These are phyloP conservation scores for Acanthurus tractus DNA, from an alignment of 2,797 vertebrate genomes.

Conservation along the genomic window DNA sequence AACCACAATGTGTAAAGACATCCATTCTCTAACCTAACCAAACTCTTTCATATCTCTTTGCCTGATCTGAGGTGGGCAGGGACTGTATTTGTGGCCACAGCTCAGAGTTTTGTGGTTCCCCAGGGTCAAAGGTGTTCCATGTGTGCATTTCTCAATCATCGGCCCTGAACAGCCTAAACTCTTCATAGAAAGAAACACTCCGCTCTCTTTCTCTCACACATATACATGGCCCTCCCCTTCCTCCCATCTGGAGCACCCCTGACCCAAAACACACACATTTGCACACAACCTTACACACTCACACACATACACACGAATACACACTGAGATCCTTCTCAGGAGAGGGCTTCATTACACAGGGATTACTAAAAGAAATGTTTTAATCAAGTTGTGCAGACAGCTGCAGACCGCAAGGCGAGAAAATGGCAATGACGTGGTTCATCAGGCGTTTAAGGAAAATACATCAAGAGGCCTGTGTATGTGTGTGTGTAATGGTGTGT, in stretches of 20 bases:
- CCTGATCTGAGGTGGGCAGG: slow-evolving; percentile 38
- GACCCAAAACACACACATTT: slow-evolving; percentile 59
- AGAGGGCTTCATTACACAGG: slow-evolving; percentile 85
- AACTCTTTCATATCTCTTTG: slow-evolving; percentile 5
- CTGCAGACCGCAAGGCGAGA: slow-evolving; percentile 82
- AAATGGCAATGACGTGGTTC: slow-evolving; percentile 84
- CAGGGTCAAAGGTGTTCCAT: slow-evolving; percentile 70
- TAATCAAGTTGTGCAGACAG: slow-evolving; percentile 85
- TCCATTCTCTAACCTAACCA: slow-evolving; percentile 8
- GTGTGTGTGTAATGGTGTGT: slow-evolving; percentile 45
- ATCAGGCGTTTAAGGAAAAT: slow-evolving; percentile 82
- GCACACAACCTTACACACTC: slow-evolving; percentile 29
- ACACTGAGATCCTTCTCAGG: slow-evolving; percentile 68
- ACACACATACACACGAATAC: slow-evolving; percentile 33
- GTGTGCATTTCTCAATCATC: slow-evolving; percentile 77
- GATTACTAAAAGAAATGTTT: slow-evolving; percentile 85
- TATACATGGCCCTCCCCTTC: slow-evolving; percentile 48
- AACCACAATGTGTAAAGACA: slow-evolving; percentile 19
- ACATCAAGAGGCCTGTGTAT: slow-evolving; percentile 66
- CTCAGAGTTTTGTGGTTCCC: slow-evolving; percentile 54
- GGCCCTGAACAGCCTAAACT: slow-evolving; percentile 59
- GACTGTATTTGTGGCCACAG: slow-evolving; percentile 49
- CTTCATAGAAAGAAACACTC: slow-evolving; percentile 68
- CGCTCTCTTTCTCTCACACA: slow-evolving; percentile 19
- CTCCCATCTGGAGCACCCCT: slow-evolving; percentile 75